Base-by-base conservation (phyloP, 2,797 vertebrate genomes). In the Argya squamiceps region DNA sequence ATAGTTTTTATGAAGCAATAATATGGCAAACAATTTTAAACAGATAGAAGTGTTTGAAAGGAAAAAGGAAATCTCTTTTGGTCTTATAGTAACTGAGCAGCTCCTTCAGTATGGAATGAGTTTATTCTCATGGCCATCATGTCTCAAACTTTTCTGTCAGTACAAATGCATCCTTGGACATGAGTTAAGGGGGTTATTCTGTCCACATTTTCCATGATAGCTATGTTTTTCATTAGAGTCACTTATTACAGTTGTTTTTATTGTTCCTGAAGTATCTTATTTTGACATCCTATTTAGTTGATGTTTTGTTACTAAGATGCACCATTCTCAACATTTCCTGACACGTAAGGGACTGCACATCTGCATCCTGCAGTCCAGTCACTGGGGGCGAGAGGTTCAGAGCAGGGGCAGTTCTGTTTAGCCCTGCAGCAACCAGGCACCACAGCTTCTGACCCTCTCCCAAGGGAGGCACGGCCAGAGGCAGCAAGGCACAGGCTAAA, bases 291-390 rank as follows among this genome's bases (percentile, higher is more conserved):
- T 47, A 3, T 55, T 56, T 11, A 44, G 55, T 0, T 12, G 17
- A 26, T 23, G 3, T 62, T 88, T 68, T 77, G 30, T 37, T 71
- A 2, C 34, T 8, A 12, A 47, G 27, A 9, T 12, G 36, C 5
- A 32, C 5, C 11, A 3, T 30, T 37, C 39, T 32, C 63, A 23
- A 1, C n/a, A 17, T 15, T 30, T 62, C 10, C 50, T 23, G 32
- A 23, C 8, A 2, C 0, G 0, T 16, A 9, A 30, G n/a, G n/a
- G 15, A 18, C 29, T 15, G n/a, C 30, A 37, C 29, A 3, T 11
- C 3, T 15, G 27, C n/a, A 83, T 52, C 30, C 37, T 18, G 58
- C 69, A 34, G 63, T 2, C 2, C 9, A 5, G 47, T 39, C 10
- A 2, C 0, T 23, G 39, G 8, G 18, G 20, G 4, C 24, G 23